Percentiles rank a stretch among this genome's conserved stretches.
phyloP scores from a whole-genome alignment of 2,113 vertebrate species.

The Serilophus lunatus region DNA sequence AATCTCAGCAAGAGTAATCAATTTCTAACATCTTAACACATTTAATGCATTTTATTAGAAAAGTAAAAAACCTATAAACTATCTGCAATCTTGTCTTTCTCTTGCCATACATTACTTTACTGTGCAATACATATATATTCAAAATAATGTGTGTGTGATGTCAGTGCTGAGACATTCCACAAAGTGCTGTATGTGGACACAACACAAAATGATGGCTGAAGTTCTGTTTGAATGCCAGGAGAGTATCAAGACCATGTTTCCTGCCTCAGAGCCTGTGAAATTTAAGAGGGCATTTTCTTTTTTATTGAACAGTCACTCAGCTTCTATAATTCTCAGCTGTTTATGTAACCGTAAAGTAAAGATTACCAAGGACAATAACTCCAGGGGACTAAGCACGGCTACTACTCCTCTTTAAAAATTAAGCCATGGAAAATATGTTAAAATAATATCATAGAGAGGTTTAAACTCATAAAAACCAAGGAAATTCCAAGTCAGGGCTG shows the following conservation, averaged over 20 bases:
- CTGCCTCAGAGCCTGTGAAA: constrained; percentile 14
- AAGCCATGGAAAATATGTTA: constrained; percentile 32
- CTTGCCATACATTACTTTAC: not conserved
- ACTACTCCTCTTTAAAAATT: constrained; percentile 38
- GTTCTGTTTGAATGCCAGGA: not conserved
- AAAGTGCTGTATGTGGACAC: not conserved
- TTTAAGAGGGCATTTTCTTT: constrained; percentile 19
- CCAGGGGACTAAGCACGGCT: constrained; percentile 7
- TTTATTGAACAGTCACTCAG: constrained; percentile 27
- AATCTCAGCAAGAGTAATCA: not conserved
- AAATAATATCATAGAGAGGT: constrained; percentile 17
- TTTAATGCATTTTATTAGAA: not conserved
- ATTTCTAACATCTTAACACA: not conserved
- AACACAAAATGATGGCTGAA: not conserved
- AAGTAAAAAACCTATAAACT: not conserved
- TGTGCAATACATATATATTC: not conserved
- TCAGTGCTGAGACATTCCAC: not conserved
- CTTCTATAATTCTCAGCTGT: constrained; percentile 46
- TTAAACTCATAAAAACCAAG: constrained; percentile 7
- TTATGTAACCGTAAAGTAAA: constrained; percentile 46
- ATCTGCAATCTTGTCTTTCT: not conserved
- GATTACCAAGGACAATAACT: constrained; percentile 24
- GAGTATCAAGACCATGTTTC: not conserved
- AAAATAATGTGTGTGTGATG: not conserved
- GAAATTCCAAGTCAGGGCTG: constrained; percentile 18